Evolutionary conservation across 2,113 vertebrate species (phyloP).

Genomic region (Nyctereutes procyonoides): DNA sequence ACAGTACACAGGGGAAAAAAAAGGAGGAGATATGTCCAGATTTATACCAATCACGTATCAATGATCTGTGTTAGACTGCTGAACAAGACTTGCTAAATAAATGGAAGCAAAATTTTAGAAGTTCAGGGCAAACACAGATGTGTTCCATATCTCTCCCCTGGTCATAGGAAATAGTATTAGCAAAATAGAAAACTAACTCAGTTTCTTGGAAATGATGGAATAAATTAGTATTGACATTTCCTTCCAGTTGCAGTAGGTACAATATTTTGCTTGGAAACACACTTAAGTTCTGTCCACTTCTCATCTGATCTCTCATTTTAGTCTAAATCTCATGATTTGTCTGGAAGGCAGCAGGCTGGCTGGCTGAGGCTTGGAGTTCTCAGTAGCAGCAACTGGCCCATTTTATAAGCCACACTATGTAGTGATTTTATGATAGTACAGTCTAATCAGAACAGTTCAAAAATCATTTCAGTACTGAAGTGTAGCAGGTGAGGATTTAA

Average conservation of each 20-base stretch:
- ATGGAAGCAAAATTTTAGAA: neutral
- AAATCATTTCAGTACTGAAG: neutral
- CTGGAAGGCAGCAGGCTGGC: neutral
- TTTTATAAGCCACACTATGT: neutral
- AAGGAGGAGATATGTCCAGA: too few species aligned
- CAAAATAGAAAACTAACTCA: neutral
- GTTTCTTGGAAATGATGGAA: neutral
- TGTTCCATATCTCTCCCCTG: neutral
- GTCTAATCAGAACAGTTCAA: neutral
- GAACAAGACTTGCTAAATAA: neutral
- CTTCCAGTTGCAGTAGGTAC: neutral
- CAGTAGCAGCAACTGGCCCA: neutral
- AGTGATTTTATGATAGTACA: neutral
- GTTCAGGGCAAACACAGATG: neutral
- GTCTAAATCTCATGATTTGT: neutral
- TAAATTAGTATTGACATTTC: neutral
- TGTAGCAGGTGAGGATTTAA: neutral
- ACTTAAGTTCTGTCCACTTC: neutral
- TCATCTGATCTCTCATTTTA: neutral
- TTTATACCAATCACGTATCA: too few species aligned
- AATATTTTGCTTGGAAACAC: conserved; percentile 13
- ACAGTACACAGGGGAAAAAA: rapidly evolving
- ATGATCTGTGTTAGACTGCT: too few species aligned
- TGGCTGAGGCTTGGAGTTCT: neutral
- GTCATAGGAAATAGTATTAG: neutral